phyloP scores from a whole-genome alignment of 1,140 invertebrate genomes.

The Drosophila mojavensis region DNA sequence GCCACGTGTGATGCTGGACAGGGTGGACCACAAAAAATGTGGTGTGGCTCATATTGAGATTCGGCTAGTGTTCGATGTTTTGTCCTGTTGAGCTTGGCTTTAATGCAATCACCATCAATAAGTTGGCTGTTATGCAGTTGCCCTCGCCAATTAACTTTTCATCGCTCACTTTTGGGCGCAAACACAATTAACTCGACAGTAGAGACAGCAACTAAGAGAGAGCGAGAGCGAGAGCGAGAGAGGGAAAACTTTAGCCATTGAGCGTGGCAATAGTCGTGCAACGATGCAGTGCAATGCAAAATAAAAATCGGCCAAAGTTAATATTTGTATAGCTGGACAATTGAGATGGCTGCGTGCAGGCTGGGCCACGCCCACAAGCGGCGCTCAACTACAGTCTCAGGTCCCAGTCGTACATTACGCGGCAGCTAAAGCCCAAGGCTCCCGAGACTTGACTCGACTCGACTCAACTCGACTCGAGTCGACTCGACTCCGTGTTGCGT shows the following conservation, averaged over 20 bases:
- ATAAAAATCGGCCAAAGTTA: conserved; percentile 63
- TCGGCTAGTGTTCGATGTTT: not conserved
- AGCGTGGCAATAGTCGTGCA: conserved; percentile 30
- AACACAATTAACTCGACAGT: conserved; percentile 53
- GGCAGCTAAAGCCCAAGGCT: conserved; percentile 34
- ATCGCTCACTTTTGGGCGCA: conserved; percentile 50
- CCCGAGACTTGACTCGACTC: conserved; percentile 36
- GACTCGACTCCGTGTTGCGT: conserved; percentile 3
- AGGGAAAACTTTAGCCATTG: conserved; percentile 55
- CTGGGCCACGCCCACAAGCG: not conserved
- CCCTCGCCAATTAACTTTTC: conserved; percentile 64
- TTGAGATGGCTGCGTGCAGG: conserved; percentile 45
- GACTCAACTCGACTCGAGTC: not conserved
- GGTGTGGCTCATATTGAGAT: conserved; percentile 17
- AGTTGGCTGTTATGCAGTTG: conserved; percentile 16
- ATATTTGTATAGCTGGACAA: conserved; percentile 78
- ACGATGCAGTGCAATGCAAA: conserved; percentile 30
- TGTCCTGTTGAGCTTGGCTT: conserved; percentile 21
- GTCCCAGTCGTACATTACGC: conserved; percentile 66
- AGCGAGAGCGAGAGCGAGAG: not conserved
- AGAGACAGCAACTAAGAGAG: not conserved
- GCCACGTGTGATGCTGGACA: not conserved
- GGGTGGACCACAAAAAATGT: conserved; percentile 17
- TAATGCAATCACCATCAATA: conserved; percentile 58
- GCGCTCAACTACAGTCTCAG: conserved; percentile 12